Conservation (phyloP, 2,888 invertebrate genomes). For the Tridacna crocea region DNA sequence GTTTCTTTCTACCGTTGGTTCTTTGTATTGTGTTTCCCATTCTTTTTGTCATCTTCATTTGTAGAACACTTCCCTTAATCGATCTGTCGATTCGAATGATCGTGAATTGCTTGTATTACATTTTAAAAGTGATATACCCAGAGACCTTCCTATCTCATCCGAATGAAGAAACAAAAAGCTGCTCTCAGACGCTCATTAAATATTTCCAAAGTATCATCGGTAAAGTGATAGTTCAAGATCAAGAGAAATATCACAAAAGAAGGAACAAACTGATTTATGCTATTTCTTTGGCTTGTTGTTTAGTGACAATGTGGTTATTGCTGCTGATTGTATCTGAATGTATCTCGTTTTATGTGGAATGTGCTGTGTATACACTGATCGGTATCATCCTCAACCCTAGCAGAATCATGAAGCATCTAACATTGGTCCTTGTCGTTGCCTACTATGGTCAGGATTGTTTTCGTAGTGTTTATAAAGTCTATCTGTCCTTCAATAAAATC, state of each 20-base stretch:
- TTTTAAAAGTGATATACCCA: slow-evolving; percentile 31
- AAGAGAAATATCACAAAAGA: slow-evolving; percentile 29
- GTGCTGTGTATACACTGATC: slow-evolving; percentile 43
- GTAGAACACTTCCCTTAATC: slow-evolving; percentile 37
- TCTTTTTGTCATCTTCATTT: slow-evolving; percentile 11
- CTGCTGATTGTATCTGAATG: slow-evolving; percentile 44
- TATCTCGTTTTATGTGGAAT: slow-evolving; percentile 51
- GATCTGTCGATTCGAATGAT: slow-evolving; percentile 41
- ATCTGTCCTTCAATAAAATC: slow-evolving; percentile 32
- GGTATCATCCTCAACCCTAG: slow-evolving; percentile 49
- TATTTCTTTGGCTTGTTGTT: slow-evolving; percentile 28
- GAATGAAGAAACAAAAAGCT: background rate
- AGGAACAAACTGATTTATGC: slow-evolving; percentile 41
- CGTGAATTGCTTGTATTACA: slow-evolving; percentile 38
- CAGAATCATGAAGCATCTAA: slow-evolving; percentile 44
- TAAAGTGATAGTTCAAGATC: slow-evolving; percentile 40
- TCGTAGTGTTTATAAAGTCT: slow-evolving; percentile 30
- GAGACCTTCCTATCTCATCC: background rate
- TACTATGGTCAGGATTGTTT: slow-evolving; percentile 52
- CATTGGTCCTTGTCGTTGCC: slow-evolving; percentile 38
- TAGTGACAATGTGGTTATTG: slow-evolving; percentile 40
- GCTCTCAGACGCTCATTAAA: background rate
- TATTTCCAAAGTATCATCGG: background rate
- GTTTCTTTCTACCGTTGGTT: slow-evolving; percentile 32
- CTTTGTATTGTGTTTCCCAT: slow-evolving; percentile 27